These are phyloP conservation scores for Melipona bicolor DNA, from an alignment of 2,888 invertebrate species.

Conservation along the genomic window DNA sequence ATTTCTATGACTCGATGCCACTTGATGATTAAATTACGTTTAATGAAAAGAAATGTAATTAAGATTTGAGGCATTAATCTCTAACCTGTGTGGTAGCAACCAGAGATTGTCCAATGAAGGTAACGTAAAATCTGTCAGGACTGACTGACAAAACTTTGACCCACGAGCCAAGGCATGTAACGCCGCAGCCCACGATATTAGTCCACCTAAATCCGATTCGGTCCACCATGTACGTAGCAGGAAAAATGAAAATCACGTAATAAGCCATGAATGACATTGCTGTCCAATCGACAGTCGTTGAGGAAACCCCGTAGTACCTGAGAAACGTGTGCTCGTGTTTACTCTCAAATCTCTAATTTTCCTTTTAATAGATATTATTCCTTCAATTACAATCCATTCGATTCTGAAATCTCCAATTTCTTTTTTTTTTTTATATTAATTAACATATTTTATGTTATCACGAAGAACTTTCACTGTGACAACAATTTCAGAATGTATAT, in stretches of 20 bases:
- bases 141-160: conserved; percentile 87
- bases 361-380: background rate
- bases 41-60: background rate
- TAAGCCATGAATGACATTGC: conserved; percentile 89
- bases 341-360: background rate
- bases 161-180: conserved; percentile 87
- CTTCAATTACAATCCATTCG: background rate
- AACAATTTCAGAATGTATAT: background rate
- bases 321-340: conserved; percentile 20
- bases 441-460: too few relatives aligned
- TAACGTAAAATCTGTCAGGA: conserved; percentile 87
- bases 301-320: conserved; percentile 83
- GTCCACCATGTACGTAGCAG: conserved; percentile 84
- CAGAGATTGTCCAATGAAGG: conserved; percentile 87
- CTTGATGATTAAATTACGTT: background rate
- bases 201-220: conserved; percentile 85
- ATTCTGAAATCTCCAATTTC: background rate
- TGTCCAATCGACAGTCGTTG: conserved; percentile 87
- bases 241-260: conserved; percentile 88
- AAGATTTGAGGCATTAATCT: background rate
- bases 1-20: background rate
- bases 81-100: conserved; percentile 78
- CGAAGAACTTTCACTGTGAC: background rate
- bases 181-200: conserved; percentile 85
- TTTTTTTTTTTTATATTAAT: background rate